These are phyloP conservation scores for Acomys russatus DNA, from an alignment of 2,797 vertebrate genomes.

Conservation along the genomic window DNA sequence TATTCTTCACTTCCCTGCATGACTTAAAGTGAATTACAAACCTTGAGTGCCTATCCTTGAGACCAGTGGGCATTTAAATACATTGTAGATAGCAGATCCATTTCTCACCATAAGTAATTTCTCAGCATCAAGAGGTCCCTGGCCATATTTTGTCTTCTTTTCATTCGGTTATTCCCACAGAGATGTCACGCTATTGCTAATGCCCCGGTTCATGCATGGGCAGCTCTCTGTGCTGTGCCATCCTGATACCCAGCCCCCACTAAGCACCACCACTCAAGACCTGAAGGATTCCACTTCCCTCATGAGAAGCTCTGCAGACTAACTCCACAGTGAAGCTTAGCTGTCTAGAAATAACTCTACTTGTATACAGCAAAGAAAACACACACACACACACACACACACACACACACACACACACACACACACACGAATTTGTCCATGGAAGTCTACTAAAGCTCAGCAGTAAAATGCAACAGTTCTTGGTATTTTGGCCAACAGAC, in stretches of 20 bases:
- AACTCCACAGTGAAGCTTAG: background rate
- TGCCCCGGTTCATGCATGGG: background rate
- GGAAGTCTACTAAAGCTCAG: background rate
- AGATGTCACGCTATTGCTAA: background rate
- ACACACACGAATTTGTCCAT: background rate
- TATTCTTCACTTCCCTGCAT: background rate
- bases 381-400: no score
- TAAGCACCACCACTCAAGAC: background rate
- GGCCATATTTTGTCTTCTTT: slow-evolving; percentile 36
- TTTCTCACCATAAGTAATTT: slow-evolving; percentile 39
- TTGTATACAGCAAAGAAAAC: background rate
- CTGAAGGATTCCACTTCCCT: background rate
- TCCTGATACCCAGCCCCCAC: no score
- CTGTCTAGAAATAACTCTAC: slow-evolving; percentile 17
- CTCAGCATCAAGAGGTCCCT: background rate
- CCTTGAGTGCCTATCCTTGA: background rate
- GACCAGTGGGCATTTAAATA: background rate
- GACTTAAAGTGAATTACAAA: slow-evolving; percentile 39
- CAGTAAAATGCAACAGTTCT: background rate
- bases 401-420: no score
- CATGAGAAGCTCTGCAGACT: background rate
- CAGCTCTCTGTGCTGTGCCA: background rate
- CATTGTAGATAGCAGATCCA: background rate
- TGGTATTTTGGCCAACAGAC: background rate
- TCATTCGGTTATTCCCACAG: background rate